phyloP scores from a whole-genome alignment of 2,113 vertebrate genomes.

The Trinectes maculatus region DNA sequence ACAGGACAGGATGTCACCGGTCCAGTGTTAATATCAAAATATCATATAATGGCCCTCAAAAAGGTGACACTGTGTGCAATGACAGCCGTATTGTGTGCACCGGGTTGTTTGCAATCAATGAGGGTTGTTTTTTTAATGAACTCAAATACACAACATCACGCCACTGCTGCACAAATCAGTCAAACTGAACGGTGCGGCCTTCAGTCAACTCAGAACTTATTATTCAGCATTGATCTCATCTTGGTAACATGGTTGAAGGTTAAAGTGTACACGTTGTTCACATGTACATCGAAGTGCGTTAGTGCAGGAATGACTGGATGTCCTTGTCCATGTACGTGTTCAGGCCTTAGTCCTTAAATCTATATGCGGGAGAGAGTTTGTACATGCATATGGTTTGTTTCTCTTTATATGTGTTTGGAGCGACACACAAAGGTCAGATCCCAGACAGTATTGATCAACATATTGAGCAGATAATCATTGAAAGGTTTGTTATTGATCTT shows the following conservation, averaged over 20 bases:
- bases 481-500: conserved; percentile 50
- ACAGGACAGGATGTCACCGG: neutral
- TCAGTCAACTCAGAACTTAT: neutral
- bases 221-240: conserved; percentile 10
- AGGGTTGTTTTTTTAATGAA: neutral
- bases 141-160: neutral
- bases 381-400: neutral
- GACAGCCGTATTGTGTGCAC: too few relatives aligned
- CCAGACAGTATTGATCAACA: conserved; percentile 47
- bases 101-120: too few relatives aligned
- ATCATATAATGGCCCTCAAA: too few relatives aligned
- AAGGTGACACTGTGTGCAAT: neutral
- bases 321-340: neutral
- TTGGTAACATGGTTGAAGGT: neutral
- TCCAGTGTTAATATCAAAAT: neutral
- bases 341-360: neutral
- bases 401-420: conserved; percentile 1
- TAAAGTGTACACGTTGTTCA: neutral
- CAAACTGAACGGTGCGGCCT: neutral
- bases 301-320: neutral
- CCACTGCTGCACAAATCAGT: neutral
- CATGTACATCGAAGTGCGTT: neutral
- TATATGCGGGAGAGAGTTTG: neutral
- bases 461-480: conserved; percentile 54
- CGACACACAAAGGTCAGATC: conserved; percentile 29